Evolutionary conservation across 2,113 vertebrate species (phyloP), one percentile per base, ranked within the genome.

Genomic region (Aleadryas rufinucha): DNA sequence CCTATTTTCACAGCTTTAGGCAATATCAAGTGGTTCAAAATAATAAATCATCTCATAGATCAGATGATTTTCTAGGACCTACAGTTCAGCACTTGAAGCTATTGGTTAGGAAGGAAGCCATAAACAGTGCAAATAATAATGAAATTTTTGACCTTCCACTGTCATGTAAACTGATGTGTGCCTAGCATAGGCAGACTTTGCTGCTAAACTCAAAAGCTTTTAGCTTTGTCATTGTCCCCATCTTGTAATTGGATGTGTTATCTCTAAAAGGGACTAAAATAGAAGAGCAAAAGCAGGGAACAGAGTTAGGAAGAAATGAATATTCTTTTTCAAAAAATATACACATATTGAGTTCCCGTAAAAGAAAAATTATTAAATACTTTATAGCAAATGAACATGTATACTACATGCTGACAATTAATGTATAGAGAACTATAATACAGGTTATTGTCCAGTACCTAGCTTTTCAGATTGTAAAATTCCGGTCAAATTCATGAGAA

Each of bases 121-220:
- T 80, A 92, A 97, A 93, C 33, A 78, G 6, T 85, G 39, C 37
- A 90, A 92, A 91, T 83, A 91, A 95, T 91, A 84, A 97, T 77
- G 69, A 89, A 50, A 68, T 64, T 90, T 95, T 52, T 70, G 42
- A 87, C 68, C 70, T 95, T 94, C 56, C 37, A 45, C 41, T 64
- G 41, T 42, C 81, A 83, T 68, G 56, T 53, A 83, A 86, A 97
- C 52, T 92, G 83, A 95, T 82, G 76, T 69, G 45, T 61, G 60
- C 23, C 59, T 93, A 54, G 84, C 85, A 69, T 7, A 59, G 33
- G 69, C 19, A 91, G 42, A 94, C 31, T 89, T 65, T 47, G 33
- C 68, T 77, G 64, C 76, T 95, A 84, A 95, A 84, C 39, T 83
- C 37, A 79, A 81, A 96, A 87, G 42, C 78, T 84, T 91, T 81